A percentile compares a stretch with the other conserved stretches of the same genome.
phyloP scores from a whole-genome alignment of 2,113 vertebrate species.

The Jacana jacana region DNA sequence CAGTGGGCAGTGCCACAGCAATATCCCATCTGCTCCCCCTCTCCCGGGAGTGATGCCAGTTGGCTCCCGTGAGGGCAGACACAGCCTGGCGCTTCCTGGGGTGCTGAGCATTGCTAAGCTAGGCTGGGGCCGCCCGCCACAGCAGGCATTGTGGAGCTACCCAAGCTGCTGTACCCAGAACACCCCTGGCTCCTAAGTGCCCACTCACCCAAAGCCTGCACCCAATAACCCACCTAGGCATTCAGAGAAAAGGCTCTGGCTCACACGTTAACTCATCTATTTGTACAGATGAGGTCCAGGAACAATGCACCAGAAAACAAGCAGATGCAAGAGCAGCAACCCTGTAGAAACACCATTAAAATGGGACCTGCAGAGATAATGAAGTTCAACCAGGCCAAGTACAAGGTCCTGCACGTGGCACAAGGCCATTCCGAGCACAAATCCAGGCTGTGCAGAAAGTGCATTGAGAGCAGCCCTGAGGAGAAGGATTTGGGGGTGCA shows the following conservation, averaged over 20 bases:
- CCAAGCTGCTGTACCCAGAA: not conserved
- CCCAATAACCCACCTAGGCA: not conserved
- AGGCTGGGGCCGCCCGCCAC: not conserved
- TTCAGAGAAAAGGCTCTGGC: not conserved
- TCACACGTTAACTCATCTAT: not conserved
- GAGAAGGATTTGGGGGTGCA: not conserved
- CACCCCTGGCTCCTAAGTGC: accelerated
- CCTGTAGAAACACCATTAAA: not conserved
- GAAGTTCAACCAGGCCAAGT: not conserved
- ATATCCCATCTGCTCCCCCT: slow-evolving; percentile 62
- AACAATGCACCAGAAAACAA: not conserved
- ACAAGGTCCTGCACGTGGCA: not conserved
- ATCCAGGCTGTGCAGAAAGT: not conserved
- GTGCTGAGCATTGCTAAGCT: not conserved
- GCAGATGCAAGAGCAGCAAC: not conserved
- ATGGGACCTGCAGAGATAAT: not conserved
- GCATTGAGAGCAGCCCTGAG: not conserved
- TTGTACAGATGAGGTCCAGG: not conserved
- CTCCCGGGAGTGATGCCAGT: slow-evolving; percentile 18
- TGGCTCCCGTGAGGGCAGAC: not conserved
- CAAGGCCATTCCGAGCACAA: not conserved
- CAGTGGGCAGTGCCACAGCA: slow-evolving; percentile 56
- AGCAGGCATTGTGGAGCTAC: not conserved
- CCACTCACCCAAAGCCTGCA: not conserved
- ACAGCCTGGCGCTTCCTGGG: not conserved